phyloP scores from a whole-genome alignment of 2,888 invertebrate species.

The Itoplectis maculator region DNA sequence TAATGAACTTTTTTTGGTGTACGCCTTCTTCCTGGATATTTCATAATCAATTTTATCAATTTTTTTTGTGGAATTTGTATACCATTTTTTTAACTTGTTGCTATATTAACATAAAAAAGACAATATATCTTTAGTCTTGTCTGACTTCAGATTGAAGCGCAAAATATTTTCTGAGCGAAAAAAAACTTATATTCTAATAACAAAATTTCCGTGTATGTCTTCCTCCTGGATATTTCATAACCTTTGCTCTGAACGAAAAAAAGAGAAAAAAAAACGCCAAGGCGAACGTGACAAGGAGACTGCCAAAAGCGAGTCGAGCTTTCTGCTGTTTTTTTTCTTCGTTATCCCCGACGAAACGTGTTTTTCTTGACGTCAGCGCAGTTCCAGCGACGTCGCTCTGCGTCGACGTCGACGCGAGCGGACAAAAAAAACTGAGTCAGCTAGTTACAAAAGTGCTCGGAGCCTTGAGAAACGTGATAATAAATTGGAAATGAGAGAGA shows the following conservation, averaged over 20 bases:
- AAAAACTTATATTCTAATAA: neutral
- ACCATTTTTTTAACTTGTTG: no score
- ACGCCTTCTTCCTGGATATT: no score
- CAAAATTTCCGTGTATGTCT: no score
- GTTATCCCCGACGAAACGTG: slow-evolving; percentile 11
- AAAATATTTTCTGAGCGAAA: no score
- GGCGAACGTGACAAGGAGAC: neutral
- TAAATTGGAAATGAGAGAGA: slow-evolving; percentile 54
- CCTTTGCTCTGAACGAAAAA: no score
- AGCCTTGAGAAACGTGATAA: slow-evolving; percentile 58
- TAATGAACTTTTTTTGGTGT: no score
- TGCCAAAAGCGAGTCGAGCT: neutral
- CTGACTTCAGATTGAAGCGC: no score
- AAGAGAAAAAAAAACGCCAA: neutral
- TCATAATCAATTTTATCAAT: neutral
- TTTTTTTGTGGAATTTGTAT: no score
- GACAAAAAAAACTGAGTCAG: slow-evolving; percentile 47
- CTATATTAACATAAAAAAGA: no score
- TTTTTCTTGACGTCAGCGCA: slow-evolving; percentile 8
- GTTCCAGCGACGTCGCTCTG: slow-evolving; percentile 1
- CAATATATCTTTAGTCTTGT: no score
- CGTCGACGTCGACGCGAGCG: neutral
- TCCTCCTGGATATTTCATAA: no score
- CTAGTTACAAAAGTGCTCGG: slow-evolving; percentile 30
- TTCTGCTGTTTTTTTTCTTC: neutral